These are phyloP conservation scores for Erebia palarica DNA, from an alignment of 2,888 invertebrate genomes.

Conservation along the genomic window DNA sequence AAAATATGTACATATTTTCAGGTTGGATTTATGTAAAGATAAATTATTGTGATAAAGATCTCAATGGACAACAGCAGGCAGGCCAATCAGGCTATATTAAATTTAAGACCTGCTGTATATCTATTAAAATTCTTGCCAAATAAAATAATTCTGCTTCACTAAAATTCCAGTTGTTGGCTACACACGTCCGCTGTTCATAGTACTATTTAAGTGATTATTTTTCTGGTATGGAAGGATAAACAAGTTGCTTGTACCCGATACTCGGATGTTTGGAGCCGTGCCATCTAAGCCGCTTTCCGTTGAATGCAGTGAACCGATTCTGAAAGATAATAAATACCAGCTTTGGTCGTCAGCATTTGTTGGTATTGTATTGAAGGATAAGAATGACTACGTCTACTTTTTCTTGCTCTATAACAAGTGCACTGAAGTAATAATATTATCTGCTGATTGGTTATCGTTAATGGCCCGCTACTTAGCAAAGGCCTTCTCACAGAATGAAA, in stretches of 20 bases:
- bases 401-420: not conserved
- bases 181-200: not conserved
- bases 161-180: not conserved
- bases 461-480: not conserved
- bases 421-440: not conserved
- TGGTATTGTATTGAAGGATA: constrained; percentile 9
- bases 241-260: constrained; percentile 7
- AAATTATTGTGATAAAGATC: too few relatives aligned
- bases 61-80: too few relatives aligned
- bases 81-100: too few relatives aligned
- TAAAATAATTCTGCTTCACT: not conserved
- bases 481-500: too few relatives aligned
- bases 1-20: too few relatives aligned
- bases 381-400: not conserved
- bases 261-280: constrained; percentile 5
- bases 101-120: too few relatives aligned
- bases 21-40: too few relatives aligned
- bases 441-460: not conserved
- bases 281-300: constrained; percentile 13
- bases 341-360: constrained; percentile 3
- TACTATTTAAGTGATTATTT: not conserved
- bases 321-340: constrained; percentile 19
- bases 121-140: too few relatives aligned
- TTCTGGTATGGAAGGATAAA: constrained; percentile 2
- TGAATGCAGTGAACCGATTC: constrained; percentile 16